phyloP scores from a whole-genome alignment of 30 jellyfish, hydroid and myxozoan species.

The Clytia hemisphaerica region DNA sequence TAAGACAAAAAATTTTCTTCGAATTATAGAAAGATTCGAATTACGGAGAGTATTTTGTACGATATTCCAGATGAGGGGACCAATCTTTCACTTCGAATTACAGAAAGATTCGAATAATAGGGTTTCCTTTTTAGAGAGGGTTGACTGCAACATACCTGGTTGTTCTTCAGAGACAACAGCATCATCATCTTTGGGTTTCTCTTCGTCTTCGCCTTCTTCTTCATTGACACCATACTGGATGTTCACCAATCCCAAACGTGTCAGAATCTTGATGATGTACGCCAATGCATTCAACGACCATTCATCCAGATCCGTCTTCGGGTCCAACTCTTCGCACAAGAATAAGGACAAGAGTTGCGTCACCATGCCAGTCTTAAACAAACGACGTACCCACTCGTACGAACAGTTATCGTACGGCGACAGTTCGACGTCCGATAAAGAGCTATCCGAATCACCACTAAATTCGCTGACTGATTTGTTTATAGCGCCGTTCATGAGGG shows the following conservation, averaged over 20 bases:
- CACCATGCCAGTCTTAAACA: conserved; percentile 69
- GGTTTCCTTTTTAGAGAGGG: too few relatives aligned
- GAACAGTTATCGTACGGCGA: conserved; percentile 33
- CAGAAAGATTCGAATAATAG: too few relatives aligned
- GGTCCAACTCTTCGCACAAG: conserved; percentile 32
- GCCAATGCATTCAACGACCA: conserved; percentile 81
- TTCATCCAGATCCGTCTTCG: conserved; percentile 52
- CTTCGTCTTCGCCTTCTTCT: conserved; percentile 37
- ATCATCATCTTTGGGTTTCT: conserved; percentile 31
- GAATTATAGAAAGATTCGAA: too few relatives aligned
- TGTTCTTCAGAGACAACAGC: not conserved
- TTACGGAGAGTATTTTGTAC: too few relatives aligned
- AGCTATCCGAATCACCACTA: conserved; percentile 84
- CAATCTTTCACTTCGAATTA: too few relatives aligned
- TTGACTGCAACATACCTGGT: too few relatives aligned
- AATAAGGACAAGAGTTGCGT: conserved; percentile 53
- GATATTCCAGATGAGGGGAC: too few relatives aligned
- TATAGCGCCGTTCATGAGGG: conserved; percentile 36
- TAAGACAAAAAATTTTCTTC: too few relatives aligned
- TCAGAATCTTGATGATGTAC: conserved; percentile 62
- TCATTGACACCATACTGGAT: conserved; percentile 38
- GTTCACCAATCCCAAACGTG: conserved; percentile 85
- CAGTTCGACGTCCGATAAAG: conserved; percentile 64
- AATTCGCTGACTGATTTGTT: conserved; percentile 47
- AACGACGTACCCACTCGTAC: conserved; percentile 66